Base-by-base conservation (phyloP, 2,797 vertebrate species). In the Diplodus sargus region DNA sequence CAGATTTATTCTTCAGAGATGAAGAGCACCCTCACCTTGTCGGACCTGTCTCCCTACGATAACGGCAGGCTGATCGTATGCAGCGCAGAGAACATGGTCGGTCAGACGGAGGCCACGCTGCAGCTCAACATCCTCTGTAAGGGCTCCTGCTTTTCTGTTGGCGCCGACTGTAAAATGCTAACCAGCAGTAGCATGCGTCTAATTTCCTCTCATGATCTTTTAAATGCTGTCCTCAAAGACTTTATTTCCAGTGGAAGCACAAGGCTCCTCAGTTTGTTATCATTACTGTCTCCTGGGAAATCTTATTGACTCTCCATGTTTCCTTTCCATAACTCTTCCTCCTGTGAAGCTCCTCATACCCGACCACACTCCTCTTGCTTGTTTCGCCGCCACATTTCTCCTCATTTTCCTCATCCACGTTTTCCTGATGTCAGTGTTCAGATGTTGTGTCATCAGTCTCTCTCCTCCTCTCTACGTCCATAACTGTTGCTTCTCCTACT, bases 41-140 rank as follows among this genome's bases (percentile, higher is more conserved):
- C 93, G 67, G 96, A 96, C 72, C 95, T 99, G 85, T 98, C 97
- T 49, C 96, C 96, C 6, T 92, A 95, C 49, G 98, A 99, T 92
- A 98, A 97, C 4, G 96, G 97, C 78, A 95, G 94, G 83, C 92
- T 94, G 87, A 96, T 99, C 86, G 91, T 95, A 52, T 99, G 98
- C 83, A 94, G 96, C 60, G 97, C 97, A 14, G 97, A 99, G 95
- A 99, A 99, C 92, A 95, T 96, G 85, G 98, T 98, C 56, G 97
- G 98, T 90, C 97, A 97, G 92, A 96, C 92, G 10, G 96, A 97
- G 88, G 95, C 95, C 83, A 95, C 95, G 51, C 96, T 98, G 0
- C 94, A 96, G 87, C 96, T 99, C 85, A 97, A 97, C 2, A 97
- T 99, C 81, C 97, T 97, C 92, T 99, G 98, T 99, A 97, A 96